Evolutionary conservation across 92 coral and sea anemone species (phyloP).

Genomic region (Porites divaricata): DNA sequence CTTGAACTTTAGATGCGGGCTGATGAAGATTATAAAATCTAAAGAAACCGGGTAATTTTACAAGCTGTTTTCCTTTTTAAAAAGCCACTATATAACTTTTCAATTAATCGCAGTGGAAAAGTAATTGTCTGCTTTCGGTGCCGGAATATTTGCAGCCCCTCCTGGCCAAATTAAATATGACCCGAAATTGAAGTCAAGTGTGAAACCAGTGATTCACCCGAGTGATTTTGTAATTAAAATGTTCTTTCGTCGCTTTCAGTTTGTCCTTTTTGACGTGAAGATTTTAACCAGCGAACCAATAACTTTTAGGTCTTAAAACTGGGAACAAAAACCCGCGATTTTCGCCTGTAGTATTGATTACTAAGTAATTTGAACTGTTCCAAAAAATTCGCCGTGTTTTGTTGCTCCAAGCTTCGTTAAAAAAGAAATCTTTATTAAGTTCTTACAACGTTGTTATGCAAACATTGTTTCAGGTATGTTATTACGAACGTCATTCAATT

Average conservation of each 20-base stretch:
- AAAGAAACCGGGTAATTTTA: neutral
- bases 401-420: slow-evolving; percentile 20
- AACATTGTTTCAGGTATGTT: slow-evolving; percentile 36
- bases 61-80: neutral
- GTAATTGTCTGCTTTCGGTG: slow-evolving; percentile 15
- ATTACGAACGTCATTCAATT: slow-evolving; percentile 28
- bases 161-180: slow-evolving; percentile 48
- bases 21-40: neutral
- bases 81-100: slow-evolving; percentile 10
- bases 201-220: slow-evolving; percentile 34
- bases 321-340: neutral
- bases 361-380: slow-evolving; percentile 19
- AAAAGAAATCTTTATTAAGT: slow-evolving; percentile 27
- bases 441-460: slow-evolving; percentile 25
- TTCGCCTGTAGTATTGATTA: neutral
- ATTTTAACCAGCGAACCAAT: neutral
- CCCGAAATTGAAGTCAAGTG: slow-evolving; percentile 35
- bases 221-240: slow-evolving; percentile 47
- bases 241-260: slow-evolving; percentile 6
- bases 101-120: slow-evolving; percentile 14
- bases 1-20: slow-evolving; percentile 1
- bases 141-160: slow-evolving; percentile 34
- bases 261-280: neutral
- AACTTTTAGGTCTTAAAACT: neutral
- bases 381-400: slow-evolving; percentile 12